A percentile compares a stretch with the other conserved stretches of the same genome.
Conservation (phyloP, 1,140 invertebrate genomes). For the Brachionus asplanchnoidis region DNA sequence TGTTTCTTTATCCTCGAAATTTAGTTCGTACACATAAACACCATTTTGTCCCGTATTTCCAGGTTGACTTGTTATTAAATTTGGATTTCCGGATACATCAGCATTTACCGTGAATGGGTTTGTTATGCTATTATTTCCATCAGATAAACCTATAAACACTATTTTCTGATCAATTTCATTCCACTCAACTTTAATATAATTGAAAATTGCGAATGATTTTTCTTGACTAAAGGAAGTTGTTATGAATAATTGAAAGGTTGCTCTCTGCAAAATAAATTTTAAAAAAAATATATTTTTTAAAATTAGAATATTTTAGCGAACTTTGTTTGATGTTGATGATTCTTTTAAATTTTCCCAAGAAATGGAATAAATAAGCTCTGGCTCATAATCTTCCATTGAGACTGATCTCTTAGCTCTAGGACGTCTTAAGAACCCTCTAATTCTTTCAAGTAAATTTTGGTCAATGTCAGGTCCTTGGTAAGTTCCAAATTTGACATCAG, state of each 20-base stretch:
- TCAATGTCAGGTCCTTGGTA: neutral
- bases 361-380: conserved; percentile 2
- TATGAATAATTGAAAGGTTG: conserved; percentile 22
- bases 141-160: conserved; percentile 4
- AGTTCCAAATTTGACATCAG: neutral
- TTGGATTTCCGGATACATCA: neutral
- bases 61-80: neutral
- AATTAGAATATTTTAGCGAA: neutral
- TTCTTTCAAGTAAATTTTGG: neutral
- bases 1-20: neutral
- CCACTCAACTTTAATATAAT: conserved; percentile 6
- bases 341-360: conserved; percentile 4
- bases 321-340: neutral
- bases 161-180: neutral
- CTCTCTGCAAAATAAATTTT: neutral
- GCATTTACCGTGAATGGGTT: neutral
- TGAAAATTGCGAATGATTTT: conserved; percentile 5
- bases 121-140: neutral
- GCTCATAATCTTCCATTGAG: neutral
- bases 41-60: neutral
- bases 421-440: neutral
- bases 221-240: neutral
- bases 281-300: too few relatives aligned
- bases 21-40: neutral
- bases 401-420: neutral